A percentile compares a stretch with the other conserved stretches of the same genome.
Evolutionary conservation across 1,140 invertebrate genomes (phyloP).

Genomic region (Leptinotarsa texana): DNA sequence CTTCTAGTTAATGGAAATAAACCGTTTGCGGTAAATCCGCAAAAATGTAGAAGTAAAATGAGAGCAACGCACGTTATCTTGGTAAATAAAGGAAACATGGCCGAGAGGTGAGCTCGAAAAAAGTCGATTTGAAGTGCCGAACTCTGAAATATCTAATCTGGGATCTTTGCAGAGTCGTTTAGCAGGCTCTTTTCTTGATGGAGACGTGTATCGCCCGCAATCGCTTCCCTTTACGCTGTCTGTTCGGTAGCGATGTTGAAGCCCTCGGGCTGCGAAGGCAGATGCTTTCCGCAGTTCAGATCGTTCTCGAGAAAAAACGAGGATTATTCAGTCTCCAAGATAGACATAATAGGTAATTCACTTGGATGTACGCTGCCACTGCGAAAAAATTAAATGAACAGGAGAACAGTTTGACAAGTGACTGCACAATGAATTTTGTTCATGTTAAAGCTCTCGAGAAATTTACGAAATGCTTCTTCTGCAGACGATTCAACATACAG

Average conservation of each 20-base stretch:
- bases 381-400: too few species aligned
- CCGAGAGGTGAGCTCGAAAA: conserved; percentile 31
- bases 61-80: conserved; percentile 9
- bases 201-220: conserved; percentile 38
- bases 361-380: neutral
- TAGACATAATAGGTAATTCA: conserved; percentile 4
- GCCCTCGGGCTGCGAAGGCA: neutral
- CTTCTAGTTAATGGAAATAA: conserved; percentile 22
- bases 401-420: too few species aligned
- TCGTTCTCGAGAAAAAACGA: neutral
- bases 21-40: conserved; percentile 16
- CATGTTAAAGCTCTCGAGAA: too few species aligned
- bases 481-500: too few species aligned
- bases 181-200: conserved; percentile 33
- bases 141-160: conserved; percentile 42
- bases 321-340: neutral
- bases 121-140: conserved; percentile 42
- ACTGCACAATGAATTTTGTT: too few species aligned
- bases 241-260: neutral
- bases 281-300: conserved; percentile 11
- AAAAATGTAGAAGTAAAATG: conserved; percentile 1
- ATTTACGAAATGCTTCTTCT: too few species aligned
- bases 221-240: conserved; percentile 40
- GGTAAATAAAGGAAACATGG: conserved; percentile 37
- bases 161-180: conserved; percentile 44